These are phyloP conservation scores for Ceyx cyanopectus DNA, from an alignment of 2,113 vertebrate genomes.

Conservation along the genomic window DNA sequence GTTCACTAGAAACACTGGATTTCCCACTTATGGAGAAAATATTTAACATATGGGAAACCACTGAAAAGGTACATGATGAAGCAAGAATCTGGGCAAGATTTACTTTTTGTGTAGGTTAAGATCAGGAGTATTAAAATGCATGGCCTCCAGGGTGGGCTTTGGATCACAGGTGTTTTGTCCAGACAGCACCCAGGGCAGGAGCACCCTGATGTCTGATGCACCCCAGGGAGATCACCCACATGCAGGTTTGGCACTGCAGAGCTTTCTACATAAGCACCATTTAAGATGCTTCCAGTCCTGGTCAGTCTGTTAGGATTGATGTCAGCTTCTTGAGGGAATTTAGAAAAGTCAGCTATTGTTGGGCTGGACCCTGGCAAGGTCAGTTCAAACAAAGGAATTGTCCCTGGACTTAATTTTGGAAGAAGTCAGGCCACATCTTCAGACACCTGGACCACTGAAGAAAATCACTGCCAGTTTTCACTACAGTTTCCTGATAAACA, in stretches of 20 bases:
- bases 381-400: background rate
- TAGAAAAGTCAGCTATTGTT: background rate
- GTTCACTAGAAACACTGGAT: background rate
- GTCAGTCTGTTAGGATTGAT: background rate
- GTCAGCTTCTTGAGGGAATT: background rate
- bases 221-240: background rate
- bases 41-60: background rate
- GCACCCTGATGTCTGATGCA: too few relatives aligned
- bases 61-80: background rate
- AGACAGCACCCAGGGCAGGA: background rate
- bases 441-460: background rate
- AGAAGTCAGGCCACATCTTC: background rate
- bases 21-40: constrained; percentile 26
- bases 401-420: background rate
- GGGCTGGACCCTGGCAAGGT: background rate
- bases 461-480: background rate
- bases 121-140: background rate
- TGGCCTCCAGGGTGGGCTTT: background rate
- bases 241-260: background rate
- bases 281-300: background rate
- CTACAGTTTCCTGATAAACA: background rate
- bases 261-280: accelerated
- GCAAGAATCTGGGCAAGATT: background rate
- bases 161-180: background rate
- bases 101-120: background rate